Conservation (phyloP, 1,140 invertebrate genomes). For the Plodia interpunctella region DNA sequence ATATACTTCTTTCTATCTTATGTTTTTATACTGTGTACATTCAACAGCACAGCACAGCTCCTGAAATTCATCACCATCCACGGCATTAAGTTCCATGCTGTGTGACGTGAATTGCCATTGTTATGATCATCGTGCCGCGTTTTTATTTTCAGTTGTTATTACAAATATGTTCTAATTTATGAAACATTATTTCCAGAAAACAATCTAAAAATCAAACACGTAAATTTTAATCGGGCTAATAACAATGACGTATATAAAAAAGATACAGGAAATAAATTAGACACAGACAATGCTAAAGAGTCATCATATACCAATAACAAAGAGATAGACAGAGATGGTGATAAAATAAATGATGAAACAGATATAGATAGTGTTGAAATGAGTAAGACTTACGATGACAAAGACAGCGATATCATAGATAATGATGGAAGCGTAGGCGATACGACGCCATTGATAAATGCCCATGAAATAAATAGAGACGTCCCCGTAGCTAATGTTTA, state of each 20-base stretch:
- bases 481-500: neutral
- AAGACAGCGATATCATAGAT: neutral
- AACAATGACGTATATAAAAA: neutral
- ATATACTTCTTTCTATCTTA: too few species aligned
- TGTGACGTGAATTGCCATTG: too few species aligned
- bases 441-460: neutral
- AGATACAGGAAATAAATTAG: neutral
- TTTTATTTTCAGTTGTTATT: too few species aligned
- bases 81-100: too few species aligned
- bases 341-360: constrained; percentile 11
- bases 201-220: neutral
- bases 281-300: neutral
- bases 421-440: neutral
- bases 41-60: too few species aligned
- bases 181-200: neutral
- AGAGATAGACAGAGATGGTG: too few species aligned
- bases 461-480: neutral
- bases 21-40: too few species aligned
- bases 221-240: neutral
- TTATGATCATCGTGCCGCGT: too few species aligned
- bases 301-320: too few species aligned
- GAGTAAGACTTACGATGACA: neutral
- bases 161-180: neutral
- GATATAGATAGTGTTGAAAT: neutral
- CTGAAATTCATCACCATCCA: too few species aligned